Percentiles rank a stretch among this genome's conserved stretches.
phyloP scores from a whole-genome alignment of 2,888 invertebrate genomes.

The Lepidocyrtinus sp. region DNA sequence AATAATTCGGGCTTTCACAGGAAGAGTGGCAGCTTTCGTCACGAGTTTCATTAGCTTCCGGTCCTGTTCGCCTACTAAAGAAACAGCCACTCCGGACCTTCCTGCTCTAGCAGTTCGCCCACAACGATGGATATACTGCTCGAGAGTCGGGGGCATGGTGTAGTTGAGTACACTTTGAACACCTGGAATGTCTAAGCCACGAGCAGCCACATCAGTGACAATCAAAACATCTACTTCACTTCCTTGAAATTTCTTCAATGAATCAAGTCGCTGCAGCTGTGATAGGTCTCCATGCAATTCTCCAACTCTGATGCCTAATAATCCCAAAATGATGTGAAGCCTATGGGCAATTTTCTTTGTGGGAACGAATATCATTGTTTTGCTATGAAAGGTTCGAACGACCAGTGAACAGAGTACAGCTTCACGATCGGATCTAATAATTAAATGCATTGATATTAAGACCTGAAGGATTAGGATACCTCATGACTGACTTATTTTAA shows the following conservation, averaged over 20 bases:
- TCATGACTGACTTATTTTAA: too few species aligned
- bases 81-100: conserved; percentile 92
- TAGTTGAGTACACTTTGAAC: conserved; percentile 85
- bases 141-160: conserved; percentile 92
- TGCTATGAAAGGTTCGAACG: conserved; percentile 90
- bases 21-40: conserved; percentile 86
- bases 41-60: conserved; percentile 92
- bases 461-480: too few species aligned
- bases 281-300: conserved; percentile 97
- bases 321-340: conserved; percentile 90
- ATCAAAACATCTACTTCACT: conserved; percentile 89
- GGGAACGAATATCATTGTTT: conserved; percentile 95
- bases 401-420: conserved; percentile 87
- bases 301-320: conserved; percentile 83
- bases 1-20: conserved; percentile 90
- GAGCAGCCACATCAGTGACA: conserved; percentile 94
- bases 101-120: conserved; percentile 98
- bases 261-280: conserved; percentile 95
- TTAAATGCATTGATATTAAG: too few species aligned
- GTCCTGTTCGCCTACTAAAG: conserved; percentile 94
- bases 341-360: conserved; percentile 97
- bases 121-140: conserved; percentile 97
- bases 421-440: conserved; percentile 85
- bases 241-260: conserved; percentile 89
- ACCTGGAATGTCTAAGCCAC: conserved; percentile 76